Evolutionary conservation across 2,888 invertebrate species (phyloP).

Genomic region (Clepsis dumicolana): DNA sequence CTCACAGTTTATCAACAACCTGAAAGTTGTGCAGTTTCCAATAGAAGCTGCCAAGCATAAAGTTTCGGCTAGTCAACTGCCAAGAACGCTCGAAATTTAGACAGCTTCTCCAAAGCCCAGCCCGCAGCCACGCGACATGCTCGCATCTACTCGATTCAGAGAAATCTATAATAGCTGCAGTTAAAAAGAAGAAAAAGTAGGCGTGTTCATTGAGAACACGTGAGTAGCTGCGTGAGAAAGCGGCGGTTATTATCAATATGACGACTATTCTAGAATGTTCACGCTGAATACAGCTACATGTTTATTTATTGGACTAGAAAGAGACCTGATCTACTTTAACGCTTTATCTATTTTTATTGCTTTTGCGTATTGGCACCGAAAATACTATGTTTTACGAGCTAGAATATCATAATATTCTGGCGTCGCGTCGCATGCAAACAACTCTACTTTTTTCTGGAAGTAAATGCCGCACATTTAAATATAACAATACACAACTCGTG

Average conservation of each 20-base stretch:
- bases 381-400: slow-evolving; percentile 12
- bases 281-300: slow-evolving; percentile 18
- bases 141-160: slow-evolving; percentile 25
- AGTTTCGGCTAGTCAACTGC: slow-evolving; percentile 3
- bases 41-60: neutral
- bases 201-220: slow-evolving; percentile 43
- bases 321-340: slow-evolving; percentile 10
- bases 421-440: neutral
- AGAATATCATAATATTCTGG: neutral
- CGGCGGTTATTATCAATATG: slow-evolving; percentile 38
- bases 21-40: slow-evolving; percentile 11
- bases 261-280: slow-evolving; percentile 37
- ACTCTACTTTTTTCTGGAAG: neutral
- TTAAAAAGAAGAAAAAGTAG: slow-evolving; percentile 34
- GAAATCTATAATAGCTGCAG: slow-evolving; percentile 39
- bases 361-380: slow-evolving; percentile 13
- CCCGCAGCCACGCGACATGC: neutral
- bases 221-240: slow-evolving; percentile 42
- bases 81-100: slow-evolving; percentile 11
- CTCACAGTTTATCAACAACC: neutral
- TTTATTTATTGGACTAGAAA: slow-evolving; percentile 16
- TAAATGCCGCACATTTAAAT: neutral
- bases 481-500: no score
- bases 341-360: slow-evolving; percentile 13
- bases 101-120: slow-evolving; percentile 1